Base-by-base conservation (phyloP, 1,140 invertebrate species). In the Cyclargus thomasi region DNA sequence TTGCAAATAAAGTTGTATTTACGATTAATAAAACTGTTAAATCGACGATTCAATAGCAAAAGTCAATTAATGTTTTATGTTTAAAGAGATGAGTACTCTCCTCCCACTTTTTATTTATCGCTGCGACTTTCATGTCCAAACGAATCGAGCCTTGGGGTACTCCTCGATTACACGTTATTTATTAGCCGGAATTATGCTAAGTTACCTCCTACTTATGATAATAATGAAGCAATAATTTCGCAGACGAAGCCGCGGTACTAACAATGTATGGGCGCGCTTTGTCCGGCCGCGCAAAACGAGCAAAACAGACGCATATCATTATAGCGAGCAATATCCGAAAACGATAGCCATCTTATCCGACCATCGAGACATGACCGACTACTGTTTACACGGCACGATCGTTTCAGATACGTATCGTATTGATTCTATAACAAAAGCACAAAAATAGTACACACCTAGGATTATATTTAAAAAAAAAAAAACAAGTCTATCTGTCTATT, bases 251-350 rank as follows among this genome's bases (percentile, higher is more conserved):
- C 55, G 55, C 20, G 55, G 18, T 20, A 65, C 55, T 55, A 55
- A 65, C 64, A 65, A 65, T 65, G 64, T 22, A 65, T 65, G 67
- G 71, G 66, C 65, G 68, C 66, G 72, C 67, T 81, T 81, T 80
- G 82, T 80, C 77, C 75, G 75, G 77, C 79, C 68, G 75, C 74
- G 22, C 53, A 76, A 76, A 79, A 77, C 74, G 76, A 65, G 53
- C 55, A 55, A 85, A 82, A 78, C 57, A 70, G 55, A 18, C 81
- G 87, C 87, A 90, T 90, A 90, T 87, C 85, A 90, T 90, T 90
- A 90, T 86, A 71, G 77, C 82, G 87, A 86, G 87, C 87, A 87
- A 90, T 90, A 90, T 90, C 85, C 85, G 83, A 85, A 85, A 47
- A 86, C 83, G 87, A 90, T 89, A 80, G 76, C 84, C 74, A 90